Evolutionary conservation across 2,113 vertebrate genomes (phyloP).

Genomic region (Pampusana beccarii): DNA sequence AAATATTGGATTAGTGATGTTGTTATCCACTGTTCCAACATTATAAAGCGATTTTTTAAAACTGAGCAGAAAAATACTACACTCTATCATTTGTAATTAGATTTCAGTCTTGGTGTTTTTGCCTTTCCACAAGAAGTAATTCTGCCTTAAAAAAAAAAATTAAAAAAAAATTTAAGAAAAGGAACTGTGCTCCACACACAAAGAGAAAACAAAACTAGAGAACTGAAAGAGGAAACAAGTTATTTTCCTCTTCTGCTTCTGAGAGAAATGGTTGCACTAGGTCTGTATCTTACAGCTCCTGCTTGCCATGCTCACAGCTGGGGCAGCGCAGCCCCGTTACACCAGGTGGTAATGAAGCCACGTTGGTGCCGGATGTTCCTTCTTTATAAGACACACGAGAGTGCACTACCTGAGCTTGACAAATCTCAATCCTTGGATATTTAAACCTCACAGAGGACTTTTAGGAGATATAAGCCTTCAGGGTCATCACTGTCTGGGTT

Average conservation of each 20-base stretch:
- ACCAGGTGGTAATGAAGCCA: neutral
- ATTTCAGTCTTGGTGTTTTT: slow-evolving; percentile 23
- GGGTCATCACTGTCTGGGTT: neutral
- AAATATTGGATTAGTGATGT: slow-evolving; percentile 74
- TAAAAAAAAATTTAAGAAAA: too few relatives aligned
- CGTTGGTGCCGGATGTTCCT: accelerated
- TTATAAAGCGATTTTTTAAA: slow-evolving; percentile 73
- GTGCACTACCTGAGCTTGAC: neutral
- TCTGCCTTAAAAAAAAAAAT: neutral
- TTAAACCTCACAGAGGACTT: neutral
- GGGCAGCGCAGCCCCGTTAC: neutral
- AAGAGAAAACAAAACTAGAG: neutral
- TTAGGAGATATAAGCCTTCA: neutral
- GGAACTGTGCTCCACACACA: neutral
- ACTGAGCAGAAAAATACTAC: slow-evolving; percentile 45
- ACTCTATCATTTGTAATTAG: slow-evolving; percentile 62
- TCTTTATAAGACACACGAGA: neutral
- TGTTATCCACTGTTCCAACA: slow-evolving; percentile 71
- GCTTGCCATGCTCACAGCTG: neutral
- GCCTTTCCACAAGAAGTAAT: slow-evolving; percentile 9
- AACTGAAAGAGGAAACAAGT: neutral
- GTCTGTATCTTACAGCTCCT: neutral
- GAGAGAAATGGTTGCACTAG: neutral
- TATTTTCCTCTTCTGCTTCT: neutral
- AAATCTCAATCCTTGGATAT: neutral